Conservation (phyloP, 2,888 invertebrate species). For the Scaptomyza polygonia region DNA sequence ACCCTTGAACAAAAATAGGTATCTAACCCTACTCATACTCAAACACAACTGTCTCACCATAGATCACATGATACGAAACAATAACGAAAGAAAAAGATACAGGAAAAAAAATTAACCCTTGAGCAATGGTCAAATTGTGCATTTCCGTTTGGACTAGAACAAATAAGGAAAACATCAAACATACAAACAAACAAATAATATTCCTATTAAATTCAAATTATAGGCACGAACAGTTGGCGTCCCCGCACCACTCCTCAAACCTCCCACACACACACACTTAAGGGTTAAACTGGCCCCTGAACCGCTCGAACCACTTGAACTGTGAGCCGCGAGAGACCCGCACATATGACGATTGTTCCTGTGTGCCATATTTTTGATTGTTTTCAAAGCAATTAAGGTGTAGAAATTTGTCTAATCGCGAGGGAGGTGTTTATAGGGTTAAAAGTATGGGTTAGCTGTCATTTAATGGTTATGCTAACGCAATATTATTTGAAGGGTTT, state of each 20-base stretch:
- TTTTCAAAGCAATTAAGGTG: conserved; percentile 66
- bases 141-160: conserved; percentile 44
- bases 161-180: conserved; percentile 22
- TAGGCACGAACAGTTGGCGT: conserved; percentile 65
- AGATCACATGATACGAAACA: conserved; percentile 55
- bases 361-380: conserved; percentile 70
- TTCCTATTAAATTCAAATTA: conserved; percentile 75
- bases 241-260: neutral
- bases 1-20: conserved; percentile 6
- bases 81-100: conserved; percentile 40
- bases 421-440: conserved; percentile 14
- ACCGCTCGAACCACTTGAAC: conserved; percentile 72
- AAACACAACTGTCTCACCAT: conserved; percentile 33
- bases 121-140: conserved; percentile 53
- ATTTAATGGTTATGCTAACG: conserved; percentile 58
- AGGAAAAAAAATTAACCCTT: conserved; percentile 50
- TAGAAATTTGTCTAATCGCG: conserved; percentile 68
- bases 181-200: conserved; percentile 62
- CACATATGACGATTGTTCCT: conserved; percentile 61
- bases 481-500: conserved; percentile 43
- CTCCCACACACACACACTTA: conserved; percentile 5
- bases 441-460: neutral
- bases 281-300: conserved; percentile 47
- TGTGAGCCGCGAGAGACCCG: conserved; percentile 55
- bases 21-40: conserved; percentile 44